Percentiles rank a stretch among this genome's conserved stretches.
Evolutionary conservation across 2,113 vertebrate genomes (phyloP).

Genomic region (Alethe castanea): DNA sequence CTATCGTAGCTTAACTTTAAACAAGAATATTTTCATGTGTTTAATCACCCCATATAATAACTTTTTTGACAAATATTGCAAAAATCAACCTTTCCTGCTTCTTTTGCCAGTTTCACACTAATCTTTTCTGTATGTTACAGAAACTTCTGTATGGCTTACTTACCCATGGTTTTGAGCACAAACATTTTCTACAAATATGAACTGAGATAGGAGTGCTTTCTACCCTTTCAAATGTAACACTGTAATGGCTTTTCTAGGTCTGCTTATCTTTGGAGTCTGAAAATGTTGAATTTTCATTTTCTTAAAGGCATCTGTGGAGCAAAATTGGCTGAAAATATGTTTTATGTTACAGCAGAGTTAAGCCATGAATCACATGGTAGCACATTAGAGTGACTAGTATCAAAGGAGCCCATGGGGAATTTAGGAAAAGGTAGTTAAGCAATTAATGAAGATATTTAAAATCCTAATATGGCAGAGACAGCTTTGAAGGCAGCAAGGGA

Average conservation of each 20-base stretch:
- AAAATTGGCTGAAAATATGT: conserved; percentile 53
- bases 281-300: conserved; percentile 15
- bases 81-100: background rate
- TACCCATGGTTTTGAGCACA: background rate
- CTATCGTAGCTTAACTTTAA: background rate
- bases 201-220: background rate
- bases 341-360: conserved; percentile 59
- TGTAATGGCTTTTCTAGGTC: background rate
- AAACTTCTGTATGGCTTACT: background rate
- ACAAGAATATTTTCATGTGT: background rate
- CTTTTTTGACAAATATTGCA: background rate
- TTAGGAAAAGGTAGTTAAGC: conserved; percentile 72
- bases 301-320: conserved; percentile 27
- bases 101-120: background rate
- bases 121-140: background rate
- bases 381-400: conserved; percentile 65
- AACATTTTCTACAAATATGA: background rate
- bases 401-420: conserved; percentile 68
- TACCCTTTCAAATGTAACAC: background rate
- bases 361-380: conserved; percentile 70
- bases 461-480: conserved; percentile 68
- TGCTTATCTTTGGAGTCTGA: background rate
- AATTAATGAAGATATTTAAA: conserved; percentile 80
- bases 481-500: conserved; percentile 69
- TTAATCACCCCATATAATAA: background rate